phyloP scores from a whole-genome alignment of 23 tunicate species.

The Halocynthia roretzi region DNA sequence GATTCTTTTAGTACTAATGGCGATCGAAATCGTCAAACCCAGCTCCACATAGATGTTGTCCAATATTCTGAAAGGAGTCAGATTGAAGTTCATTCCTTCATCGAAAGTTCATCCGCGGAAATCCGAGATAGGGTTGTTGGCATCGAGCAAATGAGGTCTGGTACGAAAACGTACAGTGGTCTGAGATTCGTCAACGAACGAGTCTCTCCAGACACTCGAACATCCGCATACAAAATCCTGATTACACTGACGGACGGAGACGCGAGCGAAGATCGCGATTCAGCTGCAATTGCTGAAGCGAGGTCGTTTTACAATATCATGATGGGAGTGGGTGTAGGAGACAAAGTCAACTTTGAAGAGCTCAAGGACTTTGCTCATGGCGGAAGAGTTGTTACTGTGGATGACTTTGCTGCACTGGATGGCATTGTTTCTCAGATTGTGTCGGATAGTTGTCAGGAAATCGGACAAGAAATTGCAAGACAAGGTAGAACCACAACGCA shows the following conservation, averaged over 20 bases:
- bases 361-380: slow-evolving; percentile 53
- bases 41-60: slow-evolving; percentile 52
- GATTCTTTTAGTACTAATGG: slow-evolving; percentile 46
- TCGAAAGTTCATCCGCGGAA: slow-evolving; percentile 27
- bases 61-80: slow-evolving; percentile 64
- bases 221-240: slow-evolving; percentile 53
- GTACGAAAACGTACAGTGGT: slow-evolving; percentile 81
- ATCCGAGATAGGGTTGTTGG: slow-evolving; percentile 19
- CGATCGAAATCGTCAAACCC: slow-evolving; percentile 6
- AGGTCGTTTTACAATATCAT: slow-evolving; percentile 46
- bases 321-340: slow-evolving; percentile 86
- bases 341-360: slow-evolving; percentile 33
- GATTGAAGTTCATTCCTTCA: slow-evolving; percentile 36
- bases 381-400: slow-evolving; percentile 33
- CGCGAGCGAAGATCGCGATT: slow-evolving; percentile 69
- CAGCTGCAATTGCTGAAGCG: slow-evolving; percentile 56
- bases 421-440: slow-evolving; percentile 46
- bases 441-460: slow-evolving; percentile 46
- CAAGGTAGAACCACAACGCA: neutral
- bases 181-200: slow-evolving; percentile 46
- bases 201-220: slow-evolving; percentile 49
- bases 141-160: slow-evolving; percentile 71
- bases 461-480: slow-evolving; percentile 25
- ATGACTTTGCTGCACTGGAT: slow-evolving; percentile 49
- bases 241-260: slow-evolving; percentile 92